Evolutionary conservation across 2,888 invertebrate genomes (phyloP), one percentile per base, ranked within the genome.

Genomic region (Exephanes ischioxanthus): DNA sequence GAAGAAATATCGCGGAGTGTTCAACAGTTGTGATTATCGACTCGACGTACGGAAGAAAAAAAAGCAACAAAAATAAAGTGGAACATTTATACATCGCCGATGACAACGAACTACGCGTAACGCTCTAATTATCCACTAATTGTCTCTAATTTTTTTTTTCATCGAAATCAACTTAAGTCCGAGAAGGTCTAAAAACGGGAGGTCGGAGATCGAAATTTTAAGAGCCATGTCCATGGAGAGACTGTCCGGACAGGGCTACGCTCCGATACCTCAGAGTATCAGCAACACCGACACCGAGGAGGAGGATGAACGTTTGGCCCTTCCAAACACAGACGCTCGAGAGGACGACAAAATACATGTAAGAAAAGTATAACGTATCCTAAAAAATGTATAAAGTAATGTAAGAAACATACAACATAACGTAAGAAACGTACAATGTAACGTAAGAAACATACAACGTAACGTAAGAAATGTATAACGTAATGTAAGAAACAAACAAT

Each of bases 221-320:
- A 75, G 33, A 83, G 72, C 75, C 79, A 93, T 93, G 93, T 90
- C 92, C 71, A 83, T 80, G 22, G 93, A 93, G 78, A 89, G 91
- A 87, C 85, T 90, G 67, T 84, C 89, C 22, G 91, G 91, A 19
- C 92, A 92, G 87, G 93, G 93, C 90, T 97, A 97, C 93, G 96
- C 97, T 90, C 97, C 97, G 80, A 94, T 97, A 91, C 97, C 97
- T 86, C 97, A 97, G 94, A 96, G 96, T 88, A 95, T 97, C 89
- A 96, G 97, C 80, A 97, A 97, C 94, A 97, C 97, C 0, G 97
- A 97, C 90, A 97, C 97, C 0, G 97, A 97, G 90, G 97, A 97
- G 90, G 97, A 97, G 90, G 94, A 94, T 11, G 93, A 93, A 45
- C 91, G 89, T 80, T 90, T 90, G 37, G 77, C 77, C 5, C 33